These are phyloP conservation scores for Cryptocephalus moraei DNA, from an alignment of 2,888 invertebrate genomes.

Conservation along the genomic window DNA sequence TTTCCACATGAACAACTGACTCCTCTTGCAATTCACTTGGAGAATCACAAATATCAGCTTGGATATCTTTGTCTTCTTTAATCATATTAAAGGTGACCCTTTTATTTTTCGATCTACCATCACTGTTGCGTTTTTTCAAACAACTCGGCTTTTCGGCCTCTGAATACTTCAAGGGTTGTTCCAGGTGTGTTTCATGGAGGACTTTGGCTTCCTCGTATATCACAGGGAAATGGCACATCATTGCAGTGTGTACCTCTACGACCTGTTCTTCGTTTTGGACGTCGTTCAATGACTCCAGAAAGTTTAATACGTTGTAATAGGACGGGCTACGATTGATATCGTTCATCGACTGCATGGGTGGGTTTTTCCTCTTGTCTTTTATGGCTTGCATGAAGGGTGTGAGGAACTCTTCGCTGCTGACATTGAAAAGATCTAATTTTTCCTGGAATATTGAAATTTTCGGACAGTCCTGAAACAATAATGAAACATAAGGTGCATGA, in stretches of 20 bases:
- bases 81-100: conserved; percentile 18
- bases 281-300: conserved; percentile 19
- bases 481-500: neutral
- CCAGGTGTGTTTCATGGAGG: conserved; percentile 4
- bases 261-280: conserved; percentile 13
- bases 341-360: neutral
- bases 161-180: conserved; percentile 1
- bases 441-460: conserved; percentile 11
- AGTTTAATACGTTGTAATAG: conserved; percentile 20
- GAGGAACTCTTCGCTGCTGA: conserved; percentile 16
- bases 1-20: neutral
- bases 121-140: conserved; percentile 9
- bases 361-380: conserved; percentile 13
- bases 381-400: conserved; percentile 23
- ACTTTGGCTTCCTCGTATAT: conserved; percentile 4
- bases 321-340: conserved; percentile 13
- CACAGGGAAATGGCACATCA: conserved; percentile 6
- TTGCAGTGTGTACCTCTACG: conserved; percentile 13
- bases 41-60: conserved; percentile 11
- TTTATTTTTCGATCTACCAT: conserved; percentile 6
- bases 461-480: conserved; percentile 8
- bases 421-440: conserved; percentile 3
- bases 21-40: neutral
- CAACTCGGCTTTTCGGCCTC: conserved; percentile 10
- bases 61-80: conserved; percentile 16